Base-by-base conservation (phyloP, 2,888 invertebrate species). In the Diaprepes abbreviatus region DNA sequence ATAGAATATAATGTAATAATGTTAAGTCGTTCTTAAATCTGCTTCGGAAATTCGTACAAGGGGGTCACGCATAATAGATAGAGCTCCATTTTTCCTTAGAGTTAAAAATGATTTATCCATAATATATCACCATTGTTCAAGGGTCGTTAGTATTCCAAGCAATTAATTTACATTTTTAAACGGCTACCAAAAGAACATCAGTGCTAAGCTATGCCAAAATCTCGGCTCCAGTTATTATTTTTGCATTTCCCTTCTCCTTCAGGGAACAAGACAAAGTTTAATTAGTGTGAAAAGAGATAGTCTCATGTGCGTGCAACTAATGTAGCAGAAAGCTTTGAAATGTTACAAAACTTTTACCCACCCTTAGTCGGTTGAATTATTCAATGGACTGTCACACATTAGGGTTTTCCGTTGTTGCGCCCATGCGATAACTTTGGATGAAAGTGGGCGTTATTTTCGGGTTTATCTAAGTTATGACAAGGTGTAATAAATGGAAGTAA, bases 211-310 rank as follows among this genome's bases (percentile, higher is more conserved):
- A 55, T 52, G 17, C 50, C 17, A 21, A 43, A n/a, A 52, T 45
- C 43, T 40, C 54, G 43, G 66, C 35, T 60, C 36, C 54, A 50
- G 38, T 55, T 54, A 67, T 67, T 67, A 67, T 67, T 67, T 60
- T 67, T 60, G 58, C 67, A 70, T 70, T 65, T 70, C 60, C 60
- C 48, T 38, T 36, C 54, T 70, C 68, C 63, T 57, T 60, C 63
- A 19, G 65, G 55, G 60, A 67, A 16, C 38, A 65, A 48, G 48
- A 43, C 58, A 31, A 59, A 65, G 77, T 71, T 74, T 76, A 77
- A 76, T 76, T 76, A 76, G 77, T 77, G 77, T 76, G 74, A 77
- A 74, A 74, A 75, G 75, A 76, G 77, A 77, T 76, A 75, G 75
- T 72, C 73, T 71, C 73, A 71, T 73, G 75, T 74, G 68, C 68